Conservation (phyloP, 2,797 vertebrate genomes). For the Coendou prehensilis region DNA sequence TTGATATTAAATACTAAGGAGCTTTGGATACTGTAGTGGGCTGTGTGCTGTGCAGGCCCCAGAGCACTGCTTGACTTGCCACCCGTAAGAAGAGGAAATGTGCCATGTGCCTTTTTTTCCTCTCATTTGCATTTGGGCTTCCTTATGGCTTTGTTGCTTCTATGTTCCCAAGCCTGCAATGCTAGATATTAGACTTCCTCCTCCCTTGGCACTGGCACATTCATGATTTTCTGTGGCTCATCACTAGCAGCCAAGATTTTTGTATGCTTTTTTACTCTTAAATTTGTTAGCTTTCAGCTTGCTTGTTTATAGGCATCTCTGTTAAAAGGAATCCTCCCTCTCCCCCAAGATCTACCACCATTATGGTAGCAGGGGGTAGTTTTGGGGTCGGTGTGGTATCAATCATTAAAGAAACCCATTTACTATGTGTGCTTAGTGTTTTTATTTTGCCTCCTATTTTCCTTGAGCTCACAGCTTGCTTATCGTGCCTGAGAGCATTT, state of each 20-base stretch:
- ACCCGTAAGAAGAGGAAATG: constrained; percentile 79
- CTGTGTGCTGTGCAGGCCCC: constrained; percentile 36
- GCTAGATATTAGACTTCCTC: constrained; percentile 87
- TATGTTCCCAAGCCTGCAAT: constrained; percentile 86
- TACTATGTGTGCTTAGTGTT: constrained; percentile 47
- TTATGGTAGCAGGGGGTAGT: constrained; percentile 44
- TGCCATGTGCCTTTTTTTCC: constrained; percentile 66
- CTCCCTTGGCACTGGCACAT: constrained; percentile 84
- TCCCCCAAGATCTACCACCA: constrained; percentile 31
- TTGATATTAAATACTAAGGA: constrained; percentile 73
- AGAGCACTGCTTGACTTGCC: constrained; percentile 74
- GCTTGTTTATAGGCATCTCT: constrained; percentile 82
- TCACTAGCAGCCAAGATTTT: constrained; percentile 83
- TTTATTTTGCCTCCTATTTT: constrained; percentile 74
- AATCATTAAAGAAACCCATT: constrained; percentile 69
- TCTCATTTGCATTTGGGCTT: constrained; percentile 76
- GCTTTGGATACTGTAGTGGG: constrained; percentile 30
- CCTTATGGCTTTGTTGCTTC: constrained; percentile 85
- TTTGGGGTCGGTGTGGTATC: constrained; percentile 53
- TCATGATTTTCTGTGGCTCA: constrained; percentile 78
- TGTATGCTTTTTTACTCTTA: constrained; percentile 70
- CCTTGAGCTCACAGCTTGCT: constrained; percentile 66
- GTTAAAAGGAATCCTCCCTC: constrained; percentile 62
- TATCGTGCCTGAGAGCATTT: constrained; percentile 52
- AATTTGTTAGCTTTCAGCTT: constrained; percentile 83